These are phyloP conservation scores for Buathra laborator DNA, from an alignment of 2,888 invertebrate species.

Conservation along the genomic window DNA sequence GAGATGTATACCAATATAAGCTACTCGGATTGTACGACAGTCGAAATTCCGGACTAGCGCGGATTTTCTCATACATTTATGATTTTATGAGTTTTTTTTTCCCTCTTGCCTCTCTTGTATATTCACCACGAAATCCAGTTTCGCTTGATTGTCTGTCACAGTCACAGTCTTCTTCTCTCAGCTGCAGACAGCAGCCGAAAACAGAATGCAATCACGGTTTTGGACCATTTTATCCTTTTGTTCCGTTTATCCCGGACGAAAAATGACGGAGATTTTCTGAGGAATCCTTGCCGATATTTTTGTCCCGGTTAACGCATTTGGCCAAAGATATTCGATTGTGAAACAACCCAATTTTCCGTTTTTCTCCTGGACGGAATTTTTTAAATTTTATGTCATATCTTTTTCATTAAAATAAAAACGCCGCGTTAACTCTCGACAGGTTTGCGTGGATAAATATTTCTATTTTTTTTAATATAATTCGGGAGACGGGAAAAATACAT, in stretches of 20 bases:
- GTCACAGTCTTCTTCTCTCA: slow-evolving; percentile 25
- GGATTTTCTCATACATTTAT: slow-evolving; percentile 52
- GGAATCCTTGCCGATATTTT: neutral
- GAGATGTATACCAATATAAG: slow-evolving; percentile 19
- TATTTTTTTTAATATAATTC: too few relatives aligned
- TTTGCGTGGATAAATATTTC: too few relatives aligned
- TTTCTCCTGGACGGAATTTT: too few relatives aligned
- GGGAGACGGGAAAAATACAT: too few relatives aligned
- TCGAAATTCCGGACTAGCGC: slow-evolving; percentile 41
- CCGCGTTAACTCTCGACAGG: too few relatives aligned
- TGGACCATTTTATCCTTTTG: slow-evolving; percentile 24
- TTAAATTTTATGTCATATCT: too few relatives aligned
- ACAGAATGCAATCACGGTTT: slow-evolving; percentile 49
- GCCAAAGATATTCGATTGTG: too few relatives aligned
- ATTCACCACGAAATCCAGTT: slow-evolving; percentile 17
- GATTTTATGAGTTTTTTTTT: slow-evolving; percentile 44
- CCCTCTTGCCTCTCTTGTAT: neutral
- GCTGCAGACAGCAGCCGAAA: neutral
- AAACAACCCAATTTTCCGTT: too few relatives aligned
- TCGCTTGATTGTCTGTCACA: slow-evolving; percentile 59
- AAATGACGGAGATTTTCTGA: slow-evolving; percentile 10
- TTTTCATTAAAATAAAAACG: too few relatives aligned
- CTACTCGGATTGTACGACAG: neutral
- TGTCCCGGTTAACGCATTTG: neutral
- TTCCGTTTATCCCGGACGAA: neutral